phyloP scores from a whole-genome alignment of 1,140 invertebrate genomes.

The Drosophila obscura region DNA sequence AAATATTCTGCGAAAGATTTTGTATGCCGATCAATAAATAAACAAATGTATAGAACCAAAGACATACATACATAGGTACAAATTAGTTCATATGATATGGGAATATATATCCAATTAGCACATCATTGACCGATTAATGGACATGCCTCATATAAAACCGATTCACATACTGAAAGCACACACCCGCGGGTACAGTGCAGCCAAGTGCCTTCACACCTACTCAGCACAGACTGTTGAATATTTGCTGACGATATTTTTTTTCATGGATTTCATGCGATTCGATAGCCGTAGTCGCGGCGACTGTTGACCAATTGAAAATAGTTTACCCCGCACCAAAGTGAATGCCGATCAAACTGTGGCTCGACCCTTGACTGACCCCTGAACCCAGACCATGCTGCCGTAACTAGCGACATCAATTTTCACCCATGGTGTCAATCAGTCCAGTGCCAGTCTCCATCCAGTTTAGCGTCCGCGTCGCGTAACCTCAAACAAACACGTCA shows the following conservation, averaged over 20 bases:
- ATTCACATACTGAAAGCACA: slow-evolving; percentile 7
- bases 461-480: slow-evolving; percentile 25
- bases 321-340: slow-evolving; percentile 21
- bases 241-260: slow-evolving; percentile 31
- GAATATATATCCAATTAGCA: background rate
- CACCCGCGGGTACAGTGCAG: slow-evolving; percentile 2
- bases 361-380: slow-evolving; percentile 17
- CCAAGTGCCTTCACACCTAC: slow-evolving; percentile 31
- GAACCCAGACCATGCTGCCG: slow-evolving; percentile 6
- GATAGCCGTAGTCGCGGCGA: background rate
- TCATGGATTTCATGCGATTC: slow-evolving; percentile 19
- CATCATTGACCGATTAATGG: slow-evolving; percentile 16
- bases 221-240: slow-evolving; percentile 17
- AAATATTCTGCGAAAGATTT: slow-evolving; percentile 14
- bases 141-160: background rate
- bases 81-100: background rate
- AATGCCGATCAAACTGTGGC: slow-evolving; percentile 44
- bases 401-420: slow-evolving; percentile 52
- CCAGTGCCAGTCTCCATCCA: background rate
- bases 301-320: slow-evolving; percentile 34
- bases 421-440: slow-evolving; percentile 57
- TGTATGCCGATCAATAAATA: slow-evolving; percentile 30
- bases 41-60: slow-evolving; percentile 12
- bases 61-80: background rate
- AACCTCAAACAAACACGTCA: slow-evolving; percentile 59